Evolutionary conservation across 2,888 invertebrate genomes (phyloP).

Genomic region (Chrysotoxum bicinctum): DNA sequence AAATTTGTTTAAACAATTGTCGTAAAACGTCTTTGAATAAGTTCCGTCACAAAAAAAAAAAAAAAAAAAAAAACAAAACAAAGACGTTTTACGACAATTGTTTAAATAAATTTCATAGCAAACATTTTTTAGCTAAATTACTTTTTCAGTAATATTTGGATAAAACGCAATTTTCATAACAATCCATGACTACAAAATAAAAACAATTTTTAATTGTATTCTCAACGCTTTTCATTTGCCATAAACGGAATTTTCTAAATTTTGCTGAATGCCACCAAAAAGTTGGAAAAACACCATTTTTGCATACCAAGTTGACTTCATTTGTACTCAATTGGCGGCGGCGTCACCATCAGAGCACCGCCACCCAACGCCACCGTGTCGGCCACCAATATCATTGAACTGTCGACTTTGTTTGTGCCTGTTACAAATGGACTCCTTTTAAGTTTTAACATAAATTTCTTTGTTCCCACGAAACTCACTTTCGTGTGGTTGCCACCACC

Average conservation of each 20-base stretch:
- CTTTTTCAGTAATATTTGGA: too few relatives aligned
- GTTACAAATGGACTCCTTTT: slow-evolving; percentile 52
- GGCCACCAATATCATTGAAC: slow-evolving; percentile 49
- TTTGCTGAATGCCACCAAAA: background rate
- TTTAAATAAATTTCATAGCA: too few relatives aligned
- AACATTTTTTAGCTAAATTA: too few relatives aligned
- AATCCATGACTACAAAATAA: background rate
- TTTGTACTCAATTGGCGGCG: slow-evolving; percentile 16
- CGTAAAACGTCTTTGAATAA: too few relatives aligned
- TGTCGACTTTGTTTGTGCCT: slow-evolving; percentile 28
- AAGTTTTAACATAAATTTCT: slow-evolving; percentile 36
- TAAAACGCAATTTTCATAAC: background rate
- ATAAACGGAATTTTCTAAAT: background rate
- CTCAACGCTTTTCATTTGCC: background rate
- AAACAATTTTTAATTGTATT: background rate
- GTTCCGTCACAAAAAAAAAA: too few relatives aligned
- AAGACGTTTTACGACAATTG: too few relatives aligned
- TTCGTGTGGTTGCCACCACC: slow-evolving; percentile 42
- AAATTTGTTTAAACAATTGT: too few relatives aligned
- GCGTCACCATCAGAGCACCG: background rate
- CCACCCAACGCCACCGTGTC: too few relatives aligned
- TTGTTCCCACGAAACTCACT: slow-evolving; percentile 65
- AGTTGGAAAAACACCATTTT: background rate
- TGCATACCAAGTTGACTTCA: slow-evolving; percentile 20
- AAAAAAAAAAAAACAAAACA: too few relatives aligned